Percentiles rank a stretch among this genome's conserved stretches.
Conservation (phyloP, 2,113 vertebrate species). For the Spea multiplicata region DNA sequence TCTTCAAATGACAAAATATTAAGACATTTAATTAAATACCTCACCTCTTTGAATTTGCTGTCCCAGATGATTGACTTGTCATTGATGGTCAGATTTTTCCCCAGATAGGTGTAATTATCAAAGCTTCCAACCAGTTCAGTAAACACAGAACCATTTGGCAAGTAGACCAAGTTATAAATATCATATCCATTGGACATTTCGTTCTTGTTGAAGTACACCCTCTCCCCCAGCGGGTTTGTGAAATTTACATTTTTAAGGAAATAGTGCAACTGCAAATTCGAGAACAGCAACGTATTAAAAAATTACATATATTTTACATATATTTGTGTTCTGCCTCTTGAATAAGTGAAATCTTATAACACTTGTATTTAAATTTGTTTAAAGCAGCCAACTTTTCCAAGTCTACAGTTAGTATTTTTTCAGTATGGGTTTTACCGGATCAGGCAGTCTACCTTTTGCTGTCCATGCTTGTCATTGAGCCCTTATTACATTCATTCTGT, state of each 20-base stretch:
- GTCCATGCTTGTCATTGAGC: no score
- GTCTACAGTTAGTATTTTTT: no score
- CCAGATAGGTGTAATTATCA: background rate
- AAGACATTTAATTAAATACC: background rate
- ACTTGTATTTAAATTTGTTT: no score
- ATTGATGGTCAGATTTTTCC: background rate
- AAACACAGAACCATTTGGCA: background rate
- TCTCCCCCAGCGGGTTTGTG: background rate
- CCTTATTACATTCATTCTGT: no score
- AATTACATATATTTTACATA: background rate
- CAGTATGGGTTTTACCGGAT: no score
- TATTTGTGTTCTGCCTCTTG: background rate
- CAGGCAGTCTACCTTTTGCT: no score
- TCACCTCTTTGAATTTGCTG: background rate
- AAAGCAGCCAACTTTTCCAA: no score
- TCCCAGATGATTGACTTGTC: background rate
- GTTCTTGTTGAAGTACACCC: slow-evolving; percentile 1
- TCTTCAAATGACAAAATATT: background rate
- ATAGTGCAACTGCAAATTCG: background rate
- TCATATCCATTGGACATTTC: slow-evolving; percentile 10
- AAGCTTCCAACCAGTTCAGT: background rate
- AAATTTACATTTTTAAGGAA: slow-evolving; percentile 11
- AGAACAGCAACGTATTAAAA: background rate
- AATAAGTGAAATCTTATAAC: no score
- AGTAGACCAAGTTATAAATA: slow-evolving; percentile 17